These are phyloP conservation scores for Drosophila leontia DNA, from an alignment of 1,140 invertebrate genomes.

Conservation along the genomic window DNA sequence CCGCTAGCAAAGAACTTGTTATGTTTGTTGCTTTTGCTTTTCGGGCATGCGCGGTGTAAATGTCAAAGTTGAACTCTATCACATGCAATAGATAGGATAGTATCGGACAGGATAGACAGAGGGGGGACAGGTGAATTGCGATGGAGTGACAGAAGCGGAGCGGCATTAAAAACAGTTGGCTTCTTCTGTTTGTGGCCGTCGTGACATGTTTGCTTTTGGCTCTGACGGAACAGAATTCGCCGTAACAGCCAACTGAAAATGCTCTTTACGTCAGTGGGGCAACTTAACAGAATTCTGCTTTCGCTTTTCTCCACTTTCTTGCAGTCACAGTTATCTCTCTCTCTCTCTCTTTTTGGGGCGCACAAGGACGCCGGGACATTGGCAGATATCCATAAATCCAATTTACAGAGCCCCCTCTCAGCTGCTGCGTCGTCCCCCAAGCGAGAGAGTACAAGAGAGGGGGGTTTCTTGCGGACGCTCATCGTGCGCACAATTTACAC, in stretches of 20 bases:
- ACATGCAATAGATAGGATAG: constrained; percentile 20
- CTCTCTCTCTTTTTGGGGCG: neutral
- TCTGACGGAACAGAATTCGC: constrained; percentile 22
- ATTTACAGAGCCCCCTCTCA: constrained; percentile 51
- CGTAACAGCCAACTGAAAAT: constrained; percentile 15
- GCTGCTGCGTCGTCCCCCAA: constrained; percentile 25
- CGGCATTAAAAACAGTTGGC: constrained; percentile 22
- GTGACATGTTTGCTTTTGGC: constrained; percentile 41
- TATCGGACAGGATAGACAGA: neutral
- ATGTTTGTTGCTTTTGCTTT: neutral
- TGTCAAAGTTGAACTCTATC: constrained; percentile 70
- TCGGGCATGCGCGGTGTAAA: constrained; percentile 48
- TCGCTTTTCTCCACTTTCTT: neutral
- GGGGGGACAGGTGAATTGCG: neutral
- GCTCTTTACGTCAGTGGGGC: constrained; percentile 22
- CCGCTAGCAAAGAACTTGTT: constrained; percentile 1
- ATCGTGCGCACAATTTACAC: constrained; percentile 34
- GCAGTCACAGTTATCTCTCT: neutral
- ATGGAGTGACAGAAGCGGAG: constrained; percentile 15
- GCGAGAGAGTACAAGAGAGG: constrained; percentile 26
- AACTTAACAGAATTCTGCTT: constrained; percentile 7
- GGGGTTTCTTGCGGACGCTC: constrained; percentile 57
- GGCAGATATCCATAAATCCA: constrained; percentile 56
- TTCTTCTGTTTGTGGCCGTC: constrained; percentile 47
- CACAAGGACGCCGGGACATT: constrained; percentile 44